Evolutionary conservation across 2,797 vertebrate genomes (phyloP), one percentile per base, ranked within the genome.

Genomic region (Labroides dimidiatus): DNA sequence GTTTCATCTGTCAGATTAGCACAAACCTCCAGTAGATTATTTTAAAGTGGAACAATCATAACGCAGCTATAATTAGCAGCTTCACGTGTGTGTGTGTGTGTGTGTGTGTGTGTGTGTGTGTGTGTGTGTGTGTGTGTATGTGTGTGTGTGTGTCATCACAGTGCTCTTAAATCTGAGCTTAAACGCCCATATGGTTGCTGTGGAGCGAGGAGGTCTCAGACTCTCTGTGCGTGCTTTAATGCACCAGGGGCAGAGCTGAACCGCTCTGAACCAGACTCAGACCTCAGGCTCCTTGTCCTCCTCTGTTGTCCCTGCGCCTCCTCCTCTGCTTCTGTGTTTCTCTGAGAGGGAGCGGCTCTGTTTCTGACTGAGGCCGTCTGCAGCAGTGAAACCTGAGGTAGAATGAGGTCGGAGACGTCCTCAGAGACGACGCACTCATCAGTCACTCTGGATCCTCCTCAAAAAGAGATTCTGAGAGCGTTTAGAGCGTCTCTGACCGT

Each of bases 181-280:
- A 56, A 45, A 52, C 42, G 14, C 17, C 44, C 77, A 49, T 66
- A 69, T 58, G 72, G 57, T 19, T 54, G 37, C 30, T 6, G 30
- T 6, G 30, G 30, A 33, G 30, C 4, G 30, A 33, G 30, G 30
- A 33, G 30, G 30, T 43, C 59, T 54, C 54, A 21, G 48, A 69
- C 19, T 65, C 36, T 47, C 14, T 27, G 36, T 50, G 54, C 6
- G 24, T 58, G 63, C 51, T 48, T 52, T 63, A 42, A 53, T n/a
- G 4, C 70, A 72, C 49, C 23, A 49, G 52, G 1, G 52, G 39
- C 63, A 56, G 49, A 41, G 20, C 6, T 43, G 64, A 74, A 42
- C 47, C 50, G 43, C 49, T 56, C 55, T 23, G 70, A 55, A 37
- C 30, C 14, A 24, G 23, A 78, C 63, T 4, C 48, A 49, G 39